Evolutionary conservation across 2,113 vertebrate genomes (phyloP).

Genomic region (Hippolais icterina): DNA sequence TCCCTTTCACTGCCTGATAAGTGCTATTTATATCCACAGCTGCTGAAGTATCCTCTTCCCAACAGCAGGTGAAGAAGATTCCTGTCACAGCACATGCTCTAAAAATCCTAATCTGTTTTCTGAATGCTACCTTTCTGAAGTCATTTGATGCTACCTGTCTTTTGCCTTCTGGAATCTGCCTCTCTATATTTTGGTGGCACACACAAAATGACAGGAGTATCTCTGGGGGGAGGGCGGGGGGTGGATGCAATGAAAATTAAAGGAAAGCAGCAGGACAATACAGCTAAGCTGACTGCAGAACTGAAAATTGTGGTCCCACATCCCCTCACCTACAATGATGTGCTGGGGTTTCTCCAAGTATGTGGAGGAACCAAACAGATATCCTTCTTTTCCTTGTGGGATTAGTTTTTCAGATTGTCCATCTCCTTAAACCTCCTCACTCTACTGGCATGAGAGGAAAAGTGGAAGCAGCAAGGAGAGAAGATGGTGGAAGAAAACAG

Average conservation of each 20-base stretch:
- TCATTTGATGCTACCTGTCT: slow-evolving; percentile 46
- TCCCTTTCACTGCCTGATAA: slow-evolving; percentile 1
- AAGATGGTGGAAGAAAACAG: neutral
- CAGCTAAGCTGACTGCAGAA: neutral
- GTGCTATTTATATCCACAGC: slow-evolving; percentile 40
- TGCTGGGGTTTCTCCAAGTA: neutral
- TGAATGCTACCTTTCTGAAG: slow-evolving; percentile 35
- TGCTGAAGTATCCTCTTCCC: slow-evolving; percentile 35
- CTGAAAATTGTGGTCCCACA: neutral
- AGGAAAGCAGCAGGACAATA: neutral
- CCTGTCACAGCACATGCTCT: neutral
- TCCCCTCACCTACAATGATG: neutral
- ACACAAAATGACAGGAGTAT: neutral
- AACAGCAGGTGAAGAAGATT: slow-evolving; percentile 40
- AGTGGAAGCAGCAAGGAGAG: neutral
- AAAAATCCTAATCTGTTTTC: neutral
- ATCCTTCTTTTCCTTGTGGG: neutral
- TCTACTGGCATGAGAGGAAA: neutral
- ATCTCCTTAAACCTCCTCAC: neutral
- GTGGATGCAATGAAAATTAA: neutral
- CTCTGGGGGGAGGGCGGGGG: fast-evolving
- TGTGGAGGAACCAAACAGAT: neutral
- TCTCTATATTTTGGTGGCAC: neutral
- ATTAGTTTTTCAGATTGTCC: neutral
- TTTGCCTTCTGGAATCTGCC: neutral